Base-by-base conservation (phyloP, 1,140 invertebrate genomes). In the Drosophila elegans region DNA sequence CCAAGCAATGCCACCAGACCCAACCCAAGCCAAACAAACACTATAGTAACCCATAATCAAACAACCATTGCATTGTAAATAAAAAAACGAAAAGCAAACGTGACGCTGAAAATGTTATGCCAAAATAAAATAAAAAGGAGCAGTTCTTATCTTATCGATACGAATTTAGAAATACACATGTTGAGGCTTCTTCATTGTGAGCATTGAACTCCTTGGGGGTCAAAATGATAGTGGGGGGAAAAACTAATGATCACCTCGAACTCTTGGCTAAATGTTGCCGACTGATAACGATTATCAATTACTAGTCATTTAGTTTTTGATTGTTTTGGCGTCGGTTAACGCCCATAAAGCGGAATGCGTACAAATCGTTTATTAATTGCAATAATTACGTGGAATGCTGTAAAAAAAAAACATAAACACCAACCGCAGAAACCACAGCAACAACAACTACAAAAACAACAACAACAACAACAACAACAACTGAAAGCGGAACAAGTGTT, bases 341-440 rank as follows among this genome's bases (percentile, higher is more conserved):
- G 53, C 56, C 48, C 73, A 71, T 72, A 76, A 80, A 74, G 29
- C 29, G 71, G 53, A 81, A 67, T 77, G 67, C 78, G 73, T 77
- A 82, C 79, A 81, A 82, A 82, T 82, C 63, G 80, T 74, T 83
- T 64, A 78, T 72, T 83, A 83, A 82, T 82, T 82, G 63, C 69
- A 78, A 61, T 74, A 82, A 82, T 83, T 82, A 83, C 59, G 29
- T 39, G 74, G 59, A 78, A 74, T 69, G 54, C 59, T 59, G 55
- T 62, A 57, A 62, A 71, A 61, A 71, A 61, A 53, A 44, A 42
- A 48, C 34, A 56, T 59, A 72, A 27, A 25, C 39, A 63, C 29
- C 13, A 36, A 52, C 34, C 71, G 13, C 76, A 68, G 42, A 42
- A 56, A 59, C 48, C 75, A 42, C 57, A 76, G 32, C 25, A 32